Evolutionary conservation across 2,797 vertebrate genomes (phyloP).

Genomic region (Gadopsis marmoratus): DNA sequence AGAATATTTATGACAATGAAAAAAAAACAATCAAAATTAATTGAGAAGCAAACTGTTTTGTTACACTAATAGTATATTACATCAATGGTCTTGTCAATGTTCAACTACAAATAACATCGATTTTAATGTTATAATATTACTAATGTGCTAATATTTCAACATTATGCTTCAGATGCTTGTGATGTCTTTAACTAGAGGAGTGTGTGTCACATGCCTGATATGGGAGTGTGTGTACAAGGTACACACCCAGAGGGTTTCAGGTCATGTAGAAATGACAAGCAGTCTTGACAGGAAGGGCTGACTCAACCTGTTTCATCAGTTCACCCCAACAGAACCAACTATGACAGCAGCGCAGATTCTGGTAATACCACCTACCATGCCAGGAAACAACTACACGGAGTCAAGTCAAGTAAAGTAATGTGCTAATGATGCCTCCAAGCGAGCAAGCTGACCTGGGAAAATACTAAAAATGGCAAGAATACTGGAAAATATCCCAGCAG

Average conservation of each 20-base stretch:
- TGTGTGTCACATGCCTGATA: neutral
- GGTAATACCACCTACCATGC: constrained; percentile 42
- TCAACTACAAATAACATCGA: neutral
- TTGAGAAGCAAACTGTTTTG: neutral
- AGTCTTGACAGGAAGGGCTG: constrained; percentile 51
- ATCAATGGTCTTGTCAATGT: too few relatives aligned
- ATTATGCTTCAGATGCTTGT: neutral
- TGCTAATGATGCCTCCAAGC: constrained; percentile 7
- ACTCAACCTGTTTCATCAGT: constrained; percentile 61
- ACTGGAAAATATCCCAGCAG: constrained; percentile 15
- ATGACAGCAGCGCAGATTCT: constrained; percentile 23
- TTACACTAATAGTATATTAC: neutral
- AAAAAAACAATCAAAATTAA: neutral
- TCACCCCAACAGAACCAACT: constrained; percentile 52
- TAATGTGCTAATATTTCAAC: neutral
- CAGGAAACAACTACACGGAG: constrained; percentile 19
- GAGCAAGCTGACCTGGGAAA: constrained; percentile 21
- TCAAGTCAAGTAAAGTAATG: neutral
- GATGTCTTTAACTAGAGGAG: neutral
- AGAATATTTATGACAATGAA: neutral
- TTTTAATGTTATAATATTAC: neutral
- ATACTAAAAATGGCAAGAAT: constrained; percentile 28
- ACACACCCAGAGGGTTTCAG: constrained; percentile 55
- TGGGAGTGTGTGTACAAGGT: constrained; percentile 7
- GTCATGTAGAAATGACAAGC: constrained; percentile 50